Evolutionary conservation across 2,797 vertebrate genomes (phyloP), one percentile per base, ranked within the genome.

Genomic region (Acestrorhynchus altus): DNA sequence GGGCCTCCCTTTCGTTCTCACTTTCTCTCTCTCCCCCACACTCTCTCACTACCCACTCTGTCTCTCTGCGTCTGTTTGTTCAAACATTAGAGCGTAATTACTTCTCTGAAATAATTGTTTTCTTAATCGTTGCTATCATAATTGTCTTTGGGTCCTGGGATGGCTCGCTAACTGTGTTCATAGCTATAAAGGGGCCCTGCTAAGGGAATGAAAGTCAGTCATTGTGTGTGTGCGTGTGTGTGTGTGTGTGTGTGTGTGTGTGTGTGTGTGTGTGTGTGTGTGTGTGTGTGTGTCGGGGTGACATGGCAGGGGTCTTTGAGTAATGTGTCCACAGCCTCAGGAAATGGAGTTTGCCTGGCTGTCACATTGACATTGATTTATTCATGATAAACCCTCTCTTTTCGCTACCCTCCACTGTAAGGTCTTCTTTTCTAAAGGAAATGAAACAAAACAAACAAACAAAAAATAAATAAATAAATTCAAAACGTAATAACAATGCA

Each of bases 21-120:
- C 66, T 72, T 73, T 66, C 59, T 77, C 56, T 66, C 22, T 69
- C 54, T 52, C 28, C 46, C 59, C 72, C 35, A 22, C 74, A 63
- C 77, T 60, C 72, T 56, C 31, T 66, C 65, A 52, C 64, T 71
- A 71, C 52, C 54, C 13, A 47, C 61, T 44, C 16, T 49, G 66
- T 47, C 76, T 68, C 76, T 26, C 39, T 64, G 77, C 67, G 74
- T 89, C 89, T 90, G 91, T 92, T 91, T 90, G 87, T 87, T 85
- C 83, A 77, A 86, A 90, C 89, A 83, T 91, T 83, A 82, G 86
- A 63, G 79, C 85, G 88, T 93, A 92, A 92, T 92, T 91, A 90
- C 90, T 91, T 88, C 88, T 92, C 91, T 91, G 88, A 89, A 87
- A 88, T 90, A 91, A 91, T 92, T 91, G 89, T 90, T 91, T 89